Base-by-base conservation (phyloP, 2,888 invertebrate species). In the Encarsia formosa region DNA sequence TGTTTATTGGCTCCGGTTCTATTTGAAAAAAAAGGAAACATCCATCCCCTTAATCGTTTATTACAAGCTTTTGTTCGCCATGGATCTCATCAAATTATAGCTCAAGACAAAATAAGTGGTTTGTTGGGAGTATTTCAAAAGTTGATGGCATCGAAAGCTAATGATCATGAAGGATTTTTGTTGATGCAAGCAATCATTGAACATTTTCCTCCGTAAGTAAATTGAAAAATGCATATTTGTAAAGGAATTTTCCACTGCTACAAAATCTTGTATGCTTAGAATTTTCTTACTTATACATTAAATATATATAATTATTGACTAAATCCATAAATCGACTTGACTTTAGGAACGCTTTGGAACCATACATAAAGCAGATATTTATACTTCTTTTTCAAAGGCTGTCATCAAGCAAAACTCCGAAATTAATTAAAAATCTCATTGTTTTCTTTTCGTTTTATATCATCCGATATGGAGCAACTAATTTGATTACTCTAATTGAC, bases 131-230 rank as follows among this genome's bases (percentile, higher is more conserved):
- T 97, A 8, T 98, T 96, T 76, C 97, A 98, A 73, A 96, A 98
- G 75, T 78, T 99, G 67, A 90, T 98, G 57, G 91, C 95, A 0
- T 96, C 96, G 0, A 96, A 94, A 76, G 80, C 86, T 0, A 91
- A 97, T 69, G 98, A 99, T 73, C 94, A 95, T 66, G 94, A 98
- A 75, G 98, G 97, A 5, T 97, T 99, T 75, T 85, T 88, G 66
- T 78, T 99, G 9, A 82, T 99, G 61, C 90, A 92, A 68, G 84
- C 85, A 39, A 82, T 99, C 64, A 80, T 98, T 38, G 86, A 86
- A 68, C 81, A 89, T 68, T 86, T 93, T 66, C 88, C 92, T 58
- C 78, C 81, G 85, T 91, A 77, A 83, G 84, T 81, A 49, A n/a
- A n/a, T n/a, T n/a, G n/a, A n/a, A n/a, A n/a, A n/a, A n/a, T n/a